phyloP scores from a whole-genome alignment of 2,888 invertebrate genomes.

The Tetheella fluctuosa region DNA sequence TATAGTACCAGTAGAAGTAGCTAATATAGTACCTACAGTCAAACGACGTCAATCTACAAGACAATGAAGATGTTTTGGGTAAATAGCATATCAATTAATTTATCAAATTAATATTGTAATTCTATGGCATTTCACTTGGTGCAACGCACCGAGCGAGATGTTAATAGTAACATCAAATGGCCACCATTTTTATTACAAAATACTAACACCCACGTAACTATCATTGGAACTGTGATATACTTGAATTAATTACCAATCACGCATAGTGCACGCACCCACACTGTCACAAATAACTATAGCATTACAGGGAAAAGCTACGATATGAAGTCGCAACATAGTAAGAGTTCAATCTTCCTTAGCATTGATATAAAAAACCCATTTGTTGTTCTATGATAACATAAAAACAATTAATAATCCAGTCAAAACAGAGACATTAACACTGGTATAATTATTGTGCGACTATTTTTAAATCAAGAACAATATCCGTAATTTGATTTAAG shows the following conservation, averaged over 20 bases:
- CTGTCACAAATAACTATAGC: slow-evolving; percentile 41
- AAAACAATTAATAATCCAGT: slow-evolving; percentile 48
- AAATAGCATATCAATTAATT: background rate
- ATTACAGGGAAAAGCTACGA: slow-evolving; percentile 35
- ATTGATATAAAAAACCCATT: slow-evolving; percentile 40
- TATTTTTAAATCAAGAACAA: slow-evolving; percentile 20
- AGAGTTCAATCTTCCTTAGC: slow-evolving; percentile 36
- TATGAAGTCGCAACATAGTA: slow-evolving; percentile 21
- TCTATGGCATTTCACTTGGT: slow-evolving; percentile 55
- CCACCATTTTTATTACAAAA: slow-evolving; percentile 75
- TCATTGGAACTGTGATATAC: slow-evolving; percentile 54
- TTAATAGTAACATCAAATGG: slow-evolving; percentile 63
- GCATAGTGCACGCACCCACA: slow-evolving; percentile 55
- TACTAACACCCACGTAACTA: slow-evolving; percentile 57
- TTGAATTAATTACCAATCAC: slow-evolving; percentile 67
- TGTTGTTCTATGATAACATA: slow-evolving; percentile 39
- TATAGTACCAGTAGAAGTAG: no score
- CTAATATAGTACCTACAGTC: no score
- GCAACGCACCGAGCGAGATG: slow-evolving; percentile 56
- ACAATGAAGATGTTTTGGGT: no score
- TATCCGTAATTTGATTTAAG: slow-evolving; percentile 28
- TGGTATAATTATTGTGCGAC: slow-evolving; percentile 9
- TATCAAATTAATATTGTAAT: slow-evolving; percentile 30
- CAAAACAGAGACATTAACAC: slow-evolving; percentile 43
- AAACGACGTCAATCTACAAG: no score